Evolutionary conservation across 2,113 vertebrate genomes (phyloP).

Genomic region (Forbesichthys papilliferus): DNA sequence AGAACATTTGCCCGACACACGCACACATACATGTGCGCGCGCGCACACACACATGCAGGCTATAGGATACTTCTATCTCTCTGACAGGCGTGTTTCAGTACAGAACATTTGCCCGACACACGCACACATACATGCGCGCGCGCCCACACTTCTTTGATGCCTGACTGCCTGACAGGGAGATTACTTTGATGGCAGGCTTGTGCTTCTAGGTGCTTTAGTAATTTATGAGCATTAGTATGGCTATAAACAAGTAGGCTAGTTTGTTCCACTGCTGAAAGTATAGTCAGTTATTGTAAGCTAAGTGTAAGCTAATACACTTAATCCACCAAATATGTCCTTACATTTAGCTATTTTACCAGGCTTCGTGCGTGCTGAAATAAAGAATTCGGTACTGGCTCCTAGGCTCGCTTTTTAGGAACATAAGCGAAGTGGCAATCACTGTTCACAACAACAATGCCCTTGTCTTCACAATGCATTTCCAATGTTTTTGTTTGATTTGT

Average conservation of each 20-base stretch:
- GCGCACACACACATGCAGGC: conserved; percentile 33
- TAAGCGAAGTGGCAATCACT: no score
- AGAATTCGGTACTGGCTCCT: no score
- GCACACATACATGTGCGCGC: conserved; percentile 1
- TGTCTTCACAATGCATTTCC: no score
- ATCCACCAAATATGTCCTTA: no score
- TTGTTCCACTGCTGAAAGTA: neutral
- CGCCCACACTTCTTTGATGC: conserved; percentile 36
- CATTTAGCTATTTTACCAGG: no score
- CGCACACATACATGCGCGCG: neutral
- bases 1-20: neutral
- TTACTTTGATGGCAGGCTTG: conserved; percentile 43
- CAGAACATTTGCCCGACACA: conserved; percentile 52
- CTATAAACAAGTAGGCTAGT: conserved; percentile 9
- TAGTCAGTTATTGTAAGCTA: no score
- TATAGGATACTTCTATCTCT: conserved; percentile 49
- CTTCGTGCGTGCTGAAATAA: no score
- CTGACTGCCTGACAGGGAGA: conserved; percentile 22
- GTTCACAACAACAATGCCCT: no score
- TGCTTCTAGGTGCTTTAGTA: conserved; percentile 17
- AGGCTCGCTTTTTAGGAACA: no score
- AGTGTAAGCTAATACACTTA: no score
- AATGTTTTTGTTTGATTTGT: neutral
- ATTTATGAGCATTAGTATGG: conserved; percentile 25
- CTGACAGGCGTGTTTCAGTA: conserved; percentile 42